Evolutionary conservation across 2,888 invertebrate species (phyloP), one percentile per base, ranked within the genome.

Genomic region (Morpho helenor): DNA sequence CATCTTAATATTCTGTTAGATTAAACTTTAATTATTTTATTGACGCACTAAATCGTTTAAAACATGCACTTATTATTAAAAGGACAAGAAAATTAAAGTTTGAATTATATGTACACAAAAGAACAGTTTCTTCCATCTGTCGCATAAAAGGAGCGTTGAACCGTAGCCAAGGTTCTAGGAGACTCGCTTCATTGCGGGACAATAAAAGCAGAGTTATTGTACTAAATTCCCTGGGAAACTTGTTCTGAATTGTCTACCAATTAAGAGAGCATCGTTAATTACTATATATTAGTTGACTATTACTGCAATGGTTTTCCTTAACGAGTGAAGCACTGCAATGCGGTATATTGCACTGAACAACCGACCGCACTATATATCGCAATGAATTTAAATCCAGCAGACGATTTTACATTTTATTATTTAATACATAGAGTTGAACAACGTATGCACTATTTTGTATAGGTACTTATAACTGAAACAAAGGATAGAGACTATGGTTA

Each of bases 221-320:
- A 56, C 60, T 59, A 59, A 62, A 59, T 54, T 59, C 47, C 56
- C 54, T 44, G 47, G 43, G 57, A 60, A 60, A 56, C 60, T 56
- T 60, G 56, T 52, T 56, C 62, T 61, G 54, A 61, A 66, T 62
- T 56, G 56, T 56, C 54, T 59, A 56, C 57, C 64, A 64, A 67
- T 68, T 67, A 67, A 67, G 64, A 59, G 62, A 64, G 63, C 65
- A 64, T 62, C 64, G 63, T 66, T 68, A 68, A 68, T 66, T 66
- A 66, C 67, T 66, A 68, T 63, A 68, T 68, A 67, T 67, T 64
- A 67, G 68, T 64, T 64, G 63, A 63, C 64, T 61, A 64, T 67
- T 67, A 67, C 67, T 63, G 68, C 66, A 66, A 66, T 61, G 66
- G 65, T 60, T 64, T 63, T 64, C 64, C 63, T 59, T 62, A 64